Evolutionary conservation across 2,113 vertebrate genomes (phyloP), one percentile per base, ranked within the genome.

Genomic region (Microtus ochrogaster): DNA sequence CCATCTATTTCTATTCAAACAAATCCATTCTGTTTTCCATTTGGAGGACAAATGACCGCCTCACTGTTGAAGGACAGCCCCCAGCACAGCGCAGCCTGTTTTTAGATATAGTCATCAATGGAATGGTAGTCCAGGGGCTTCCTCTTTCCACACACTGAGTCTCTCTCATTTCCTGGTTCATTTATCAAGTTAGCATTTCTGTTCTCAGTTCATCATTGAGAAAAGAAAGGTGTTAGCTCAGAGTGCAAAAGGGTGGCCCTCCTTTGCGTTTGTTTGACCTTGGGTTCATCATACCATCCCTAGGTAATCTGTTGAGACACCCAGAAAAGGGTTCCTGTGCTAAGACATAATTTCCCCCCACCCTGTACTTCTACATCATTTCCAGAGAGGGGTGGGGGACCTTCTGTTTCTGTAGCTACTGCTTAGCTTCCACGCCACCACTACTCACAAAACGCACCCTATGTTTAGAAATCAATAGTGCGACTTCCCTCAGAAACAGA

Each of bases 1-100:
- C 66, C 36, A 92, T 94, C 92, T 95, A 72, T 94, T 96, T 98
- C 95, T 83, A 77, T 89, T 96, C 61, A 96, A 33, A 96, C 90
- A 90, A 84, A 94, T 28, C 28, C 58, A 84, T 79, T 90, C 85
- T 93, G 72, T 63, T 86, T 77, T 41, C 36, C 73, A 17, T 36
- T 24, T 55, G 49, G 47, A 92, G 66, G 61, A 72, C 90, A 39
- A 44, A 74, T 0, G 21, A 81, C 70, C 3, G 72, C 41, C 65
- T 77, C 77, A 30, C 72, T 19, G 2, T 61, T 11, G 86, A 91
- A 21, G 52, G 49, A 49, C 49, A 74, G 11, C 30, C 78, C 36
- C 41, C 3, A 36, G 22, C 39, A 2, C 5, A 5, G 30, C 36
- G 1, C 4, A 5, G 36, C 41, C 66, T 47, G 70, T 0, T 68